Conservation (phyloP, 1,140 invertebrate species). For the Odontomachus brunneus region DNA sequence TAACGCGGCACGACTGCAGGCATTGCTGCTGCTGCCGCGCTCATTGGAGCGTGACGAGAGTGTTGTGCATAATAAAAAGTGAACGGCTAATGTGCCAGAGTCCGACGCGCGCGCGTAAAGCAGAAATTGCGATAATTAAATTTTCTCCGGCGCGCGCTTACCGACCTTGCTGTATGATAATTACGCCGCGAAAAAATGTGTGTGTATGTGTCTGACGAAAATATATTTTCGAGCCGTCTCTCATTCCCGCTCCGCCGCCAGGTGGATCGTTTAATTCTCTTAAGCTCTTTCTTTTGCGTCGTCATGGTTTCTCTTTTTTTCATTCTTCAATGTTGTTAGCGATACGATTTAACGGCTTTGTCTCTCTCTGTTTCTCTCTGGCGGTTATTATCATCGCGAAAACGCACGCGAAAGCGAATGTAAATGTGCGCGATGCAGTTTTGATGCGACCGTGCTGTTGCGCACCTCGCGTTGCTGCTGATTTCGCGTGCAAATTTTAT, state of each 20-base stretch:
- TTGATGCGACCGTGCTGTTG: too few species aligned
- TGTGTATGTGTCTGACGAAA: background rate
- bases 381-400: too few species aligned
- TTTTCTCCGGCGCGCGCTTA: conserved; percentile 7
- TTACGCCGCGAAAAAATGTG: conserved; percentile 22
- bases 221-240: conserved; percentile 8
- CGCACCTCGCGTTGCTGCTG: too few species aligned
- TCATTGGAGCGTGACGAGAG: conserved; percentile 52
- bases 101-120: background rate
- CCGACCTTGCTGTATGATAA: background rate
- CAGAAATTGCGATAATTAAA: conserved; percentile 53
- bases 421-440: too few species aligned
- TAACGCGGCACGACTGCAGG: conserved; percentile 36
- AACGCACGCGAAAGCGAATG: too few species aligned
- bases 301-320: too few species aligned
- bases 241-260: background rate
- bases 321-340: too few species aligned
- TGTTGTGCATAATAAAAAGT: conserved; percentile 62
- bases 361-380: too few species aligned
- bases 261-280: conserved; percentile 17
- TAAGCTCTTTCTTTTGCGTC: too few species aligned
- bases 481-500: too few species aligned
- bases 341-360: too few species aligned
- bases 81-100: conserved; percentile 42
- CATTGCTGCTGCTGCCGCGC: background rate